phyloP scores from a whole-genome alignment of 2,113 vertebrate species.

The Brachionichthys hirsutus region DNA sequence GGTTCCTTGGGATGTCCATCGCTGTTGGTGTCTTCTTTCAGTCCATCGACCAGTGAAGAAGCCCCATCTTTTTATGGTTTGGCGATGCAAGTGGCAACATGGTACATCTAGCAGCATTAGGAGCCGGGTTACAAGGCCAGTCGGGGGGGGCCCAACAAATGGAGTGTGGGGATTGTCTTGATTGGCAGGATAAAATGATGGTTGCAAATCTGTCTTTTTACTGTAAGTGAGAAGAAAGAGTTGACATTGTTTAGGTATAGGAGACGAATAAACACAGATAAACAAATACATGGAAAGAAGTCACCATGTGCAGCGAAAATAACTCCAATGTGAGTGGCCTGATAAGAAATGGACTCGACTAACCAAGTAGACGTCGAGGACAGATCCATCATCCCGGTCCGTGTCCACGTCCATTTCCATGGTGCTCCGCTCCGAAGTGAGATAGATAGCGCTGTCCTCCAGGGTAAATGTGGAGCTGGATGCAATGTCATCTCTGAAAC shows the following conservation, averaged over 20 bases:
- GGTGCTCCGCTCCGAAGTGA: constrained; percentile 89
- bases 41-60: constrained; percentile 29
- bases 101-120: constrained; percentile 59
- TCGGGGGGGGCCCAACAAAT: constrained; percentile 42
- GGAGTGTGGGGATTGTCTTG: constrained; percentile 64
- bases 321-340: not conserved
- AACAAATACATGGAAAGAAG: not conserved
- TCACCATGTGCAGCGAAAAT: no score
- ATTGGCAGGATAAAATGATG: constrained; percentile 59
- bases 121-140: constrained; percentile 40
- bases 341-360: constrained; percentile 31
- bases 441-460: constrained; percentile 93
- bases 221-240: constrained; percentile 39
- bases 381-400: constrained; percentile 89
- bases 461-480: constrained; percentile 91
- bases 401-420: constrained; percentile 86
- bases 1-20: constrained; percentile 28
- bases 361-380: constrained; percentile 94
- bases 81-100: constrained; percentile 62
- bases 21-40: constrained; percentile 16
- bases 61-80: constrained; percentile 39
- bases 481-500: constrained; percentile 83
- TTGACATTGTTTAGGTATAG: not conserved
- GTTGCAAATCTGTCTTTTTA: constrained; percentile 49
- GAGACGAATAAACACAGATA: not conserved